phyloP scores from a whole-genome alignment of 1,140 invertebrate genomes.

The Bradysia coprophila region DNA sequence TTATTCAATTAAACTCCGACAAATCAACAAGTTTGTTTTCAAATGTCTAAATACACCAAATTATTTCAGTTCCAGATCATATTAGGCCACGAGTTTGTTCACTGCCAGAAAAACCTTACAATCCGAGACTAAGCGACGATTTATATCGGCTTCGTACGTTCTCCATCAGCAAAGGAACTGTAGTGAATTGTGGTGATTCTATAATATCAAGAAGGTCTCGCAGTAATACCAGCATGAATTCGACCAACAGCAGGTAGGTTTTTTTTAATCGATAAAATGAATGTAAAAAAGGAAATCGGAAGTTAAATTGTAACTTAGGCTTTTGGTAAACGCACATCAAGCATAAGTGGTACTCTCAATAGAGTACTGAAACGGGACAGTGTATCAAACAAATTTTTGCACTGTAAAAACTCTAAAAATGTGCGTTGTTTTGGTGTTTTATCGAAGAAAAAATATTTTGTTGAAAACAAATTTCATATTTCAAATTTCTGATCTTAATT shows the following conservation, averaged over 20 bases:
- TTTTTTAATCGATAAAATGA: neutral
- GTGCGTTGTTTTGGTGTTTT: too few relatives aligned
- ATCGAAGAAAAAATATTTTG: too few relatives aligned
- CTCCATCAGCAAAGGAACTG: slow-evolving; percentile 65
- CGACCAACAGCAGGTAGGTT: slow-evolving; percentile 52
- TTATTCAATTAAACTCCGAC: too few relatives aligned
- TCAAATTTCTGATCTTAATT: too few relatives aligned
- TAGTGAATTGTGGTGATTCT: slow-evolving; percentile 78
- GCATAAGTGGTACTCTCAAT: too few relatives aligned
- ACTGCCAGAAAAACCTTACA: slow-evolving; percentile 63
- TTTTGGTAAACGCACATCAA: too few relatives aligned
- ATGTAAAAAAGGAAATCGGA: neutral
- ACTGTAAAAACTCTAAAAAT: too few relatives aligned
- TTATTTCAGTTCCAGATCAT: slow-evolving; percentile 59
- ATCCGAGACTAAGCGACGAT: slow-evolving; percentile 60
- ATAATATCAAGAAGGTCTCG: slow-evolving; percentile 63
- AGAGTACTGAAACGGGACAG: too few relatives aligned
- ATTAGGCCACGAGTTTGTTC: slow-evolving; percentile 65
- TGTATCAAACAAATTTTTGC: too few relatives aligned
- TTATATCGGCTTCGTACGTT: slow-evolving; percentile 74
- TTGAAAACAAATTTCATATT: too few relatives aligned
- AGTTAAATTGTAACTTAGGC: neutral
- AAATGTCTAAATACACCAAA: too few relatives aligned
- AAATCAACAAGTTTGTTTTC: too few relatives aligned
- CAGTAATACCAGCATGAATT: slow-evolving; percentile 68